Evolutionary conservation across 2,113 vertebrate species (phyloP), one percentile per base, ranked within the genome.

Genomic region (Malurus cyaneus): DNA sequence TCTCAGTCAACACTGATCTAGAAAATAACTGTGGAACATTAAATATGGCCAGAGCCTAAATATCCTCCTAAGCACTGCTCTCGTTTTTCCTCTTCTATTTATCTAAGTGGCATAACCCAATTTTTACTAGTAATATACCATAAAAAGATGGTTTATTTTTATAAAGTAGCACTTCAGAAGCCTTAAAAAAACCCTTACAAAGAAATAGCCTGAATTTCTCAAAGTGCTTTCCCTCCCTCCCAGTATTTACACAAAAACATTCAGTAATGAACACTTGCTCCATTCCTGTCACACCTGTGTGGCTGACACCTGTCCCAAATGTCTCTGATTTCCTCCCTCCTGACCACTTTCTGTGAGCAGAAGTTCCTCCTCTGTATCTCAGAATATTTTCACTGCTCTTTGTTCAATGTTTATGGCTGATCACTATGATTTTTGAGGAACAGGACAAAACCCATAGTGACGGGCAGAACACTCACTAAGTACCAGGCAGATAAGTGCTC

Each of bases 401-500:
- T 83, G 9, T 42, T 66, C 64, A 24, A 5, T 5, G 6, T 34
- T 76, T 39, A 72, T 24, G 57, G 36, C 29, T 47, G 34, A 34
- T 56, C 23, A 8, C 34, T 32, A 15, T 2, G 8, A 12, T 2
- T 41, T 29, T 31, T n/a, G 25, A 91, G 42, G 14, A 80, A 41
- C 0, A 56, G 23, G 50, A 77, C 13, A 88, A 65, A 83, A 7
- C 6, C 13, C 0, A 0, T 3, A 53, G 36, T 19, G 53, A 65
- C 4, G 0, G 4, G 69, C 17, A 70, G 60, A 65, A 53, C 25
- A 11, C 3, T 12, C 13, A 29, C n/a, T 53, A 20, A 49, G 19
- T 2, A 39, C 15, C 14, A 18, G 5, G n/a, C 46, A 91, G 19
- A 16, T 46, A n/a, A 65, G 13, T 36, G 60, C 23, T 78, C 34